Conservation (phyloP, 2,888 invertebrate genomes). For the Nezara viridula region DNA sequence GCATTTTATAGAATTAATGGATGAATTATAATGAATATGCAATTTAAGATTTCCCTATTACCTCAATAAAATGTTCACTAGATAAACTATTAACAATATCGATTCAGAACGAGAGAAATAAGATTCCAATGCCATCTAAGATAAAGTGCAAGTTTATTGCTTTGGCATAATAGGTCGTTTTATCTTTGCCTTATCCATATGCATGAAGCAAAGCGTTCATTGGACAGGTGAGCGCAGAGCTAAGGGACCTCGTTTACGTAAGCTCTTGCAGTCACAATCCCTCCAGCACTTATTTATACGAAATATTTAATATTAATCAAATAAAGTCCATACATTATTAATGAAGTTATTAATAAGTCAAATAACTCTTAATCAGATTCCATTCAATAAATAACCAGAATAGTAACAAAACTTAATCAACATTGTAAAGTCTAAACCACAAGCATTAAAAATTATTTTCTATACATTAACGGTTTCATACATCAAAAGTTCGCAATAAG, state of each 20-base stretch:
- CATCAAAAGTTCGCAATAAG: no score
- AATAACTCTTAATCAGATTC: neutral
- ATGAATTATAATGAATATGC: neutral
- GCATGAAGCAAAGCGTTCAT: slow-evolving; percentile 10
- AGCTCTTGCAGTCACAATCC: slow-evolving; percentile 12
- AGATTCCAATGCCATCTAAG: slow-evolving; percentile 33
- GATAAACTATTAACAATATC: neutral
- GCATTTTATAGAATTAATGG: neutral
- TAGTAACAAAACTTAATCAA: neutral
- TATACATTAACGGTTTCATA: no score
- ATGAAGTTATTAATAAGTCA: neutral
- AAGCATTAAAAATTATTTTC: no score
- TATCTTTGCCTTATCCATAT: slow-evolving; percentile 27
- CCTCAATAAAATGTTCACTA: neutral
- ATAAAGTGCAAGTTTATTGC: slow-evolving; percentile 34
- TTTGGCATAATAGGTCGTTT: slow-evolving; percentile 21
- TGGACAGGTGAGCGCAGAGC: neutral
- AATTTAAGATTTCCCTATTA: neutral
- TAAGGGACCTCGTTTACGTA: slow-evolving; percentile 15
- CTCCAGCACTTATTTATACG: neutral
- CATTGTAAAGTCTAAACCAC: no score
- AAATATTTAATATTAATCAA: slow-evolving; percentile 1
- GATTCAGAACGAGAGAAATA: neutral
- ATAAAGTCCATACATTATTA: neutral
- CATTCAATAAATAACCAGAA: neutral